These are phyloP conservation scores for Nasonia giraulti DNA, from an alignment of 1,140 invertebrate species.

Conservation along the genomic window DNA sequence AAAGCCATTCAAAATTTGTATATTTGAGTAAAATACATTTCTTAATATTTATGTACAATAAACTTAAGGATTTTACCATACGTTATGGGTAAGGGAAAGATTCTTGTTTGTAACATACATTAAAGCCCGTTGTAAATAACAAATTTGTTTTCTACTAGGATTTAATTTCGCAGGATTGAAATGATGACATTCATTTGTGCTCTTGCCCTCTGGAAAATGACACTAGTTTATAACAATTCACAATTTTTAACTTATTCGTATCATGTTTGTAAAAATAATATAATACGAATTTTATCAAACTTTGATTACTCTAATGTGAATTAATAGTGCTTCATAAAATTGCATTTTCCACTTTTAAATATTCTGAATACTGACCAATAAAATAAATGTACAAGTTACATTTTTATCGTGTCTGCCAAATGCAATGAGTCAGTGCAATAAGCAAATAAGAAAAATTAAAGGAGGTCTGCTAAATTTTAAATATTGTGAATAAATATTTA, in stretches of 20 bases:
- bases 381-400: neutral
- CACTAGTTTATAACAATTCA: neutral
- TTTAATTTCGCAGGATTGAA: neutral
- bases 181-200: neutral
- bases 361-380: neutral
- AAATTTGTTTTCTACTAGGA: neutral
- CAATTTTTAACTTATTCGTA: neutral
- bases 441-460: neutral
- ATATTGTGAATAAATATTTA: neutral
- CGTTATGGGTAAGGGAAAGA: neutral
- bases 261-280: neutral
- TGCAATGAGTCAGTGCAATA: slow-evolving; percentile 41
- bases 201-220: neutral
- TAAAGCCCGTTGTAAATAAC: slow-evolving; percentile 36
- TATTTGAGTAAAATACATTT: slow-evolving; percentile 12
- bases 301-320: neutral
- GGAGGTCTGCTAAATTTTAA: neutral
- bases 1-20: slow-evolving; percentile 4
- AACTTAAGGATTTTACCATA: neutral
- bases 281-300: too few species aligned
- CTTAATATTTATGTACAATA: slow-evolving; percentile 10
- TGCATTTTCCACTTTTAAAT: neutral
- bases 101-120: slow-evolving; percentile 10
- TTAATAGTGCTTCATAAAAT: neutral
- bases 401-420: slow-evolving; percentile 9